These are phyloP conservation scores for Falco punctatus DNA, from an alignment of 2,113 vertebrate genomes.

Conservation along the genomic window DNA sequence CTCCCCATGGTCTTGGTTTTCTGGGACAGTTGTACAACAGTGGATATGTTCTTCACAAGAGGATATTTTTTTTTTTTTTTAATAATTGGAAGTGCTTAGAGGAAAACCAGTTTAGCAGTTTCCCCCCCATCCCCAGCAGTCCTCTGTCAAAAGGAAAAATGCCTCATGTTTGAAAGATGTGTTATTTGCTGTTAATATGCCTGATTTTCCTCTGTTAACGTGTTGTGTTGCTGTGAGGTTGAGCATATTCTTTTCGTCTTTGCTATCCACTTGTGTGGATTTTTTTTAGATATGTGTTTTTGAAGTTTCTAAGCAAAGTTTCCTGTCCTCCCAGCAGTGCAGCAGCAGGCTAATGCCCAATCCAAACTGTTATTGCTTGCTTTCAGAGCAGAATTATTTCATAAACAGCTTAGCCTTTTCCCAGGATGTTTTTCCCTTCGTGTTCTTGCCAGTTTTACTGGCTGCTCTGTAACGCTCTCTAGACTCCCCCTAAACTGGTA, in stretches of 20 bases:
- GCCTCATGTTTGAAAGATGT: background rate
- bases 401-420: constrained; percentile 14
- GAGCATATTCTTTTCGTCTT: background rate
- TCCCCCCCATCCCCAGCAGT: background rate
- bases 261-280: background rate
- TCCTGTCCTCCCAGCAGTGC: constrained; percentile 41
- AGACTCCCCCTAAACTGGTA: background rate
- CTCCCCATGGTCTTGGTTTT: constrained; percentile 79
- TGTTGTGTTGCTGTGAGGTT: background rate
- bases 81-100: background rate
- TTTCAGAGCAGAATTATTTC: constrained; percentile 36
- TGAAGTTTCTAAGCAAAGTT: constrained; percentile 55
- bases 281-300: background rate
- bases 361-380: background rate
- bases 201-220: background rate
- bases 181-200: background rate
- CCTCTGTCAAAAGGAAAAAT: background rate
- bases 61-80: background rate
- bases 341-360: constrained; percentile 38
- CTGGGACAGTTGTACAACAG: constrained; percentile 73
- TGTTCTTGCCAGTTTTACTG: background rate
- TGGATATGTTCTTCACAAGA: background rate
- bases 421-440: constrained; percentile 1
- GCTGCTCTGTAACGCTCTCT: background rate
- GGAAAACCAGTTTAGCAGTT: constrained; percentile 40